These are phyloP conservation scores for Microtus ochrogaster DNA, from an alignment of 2,113 vertebrate species.

Conservation along the genomic window DNA sequence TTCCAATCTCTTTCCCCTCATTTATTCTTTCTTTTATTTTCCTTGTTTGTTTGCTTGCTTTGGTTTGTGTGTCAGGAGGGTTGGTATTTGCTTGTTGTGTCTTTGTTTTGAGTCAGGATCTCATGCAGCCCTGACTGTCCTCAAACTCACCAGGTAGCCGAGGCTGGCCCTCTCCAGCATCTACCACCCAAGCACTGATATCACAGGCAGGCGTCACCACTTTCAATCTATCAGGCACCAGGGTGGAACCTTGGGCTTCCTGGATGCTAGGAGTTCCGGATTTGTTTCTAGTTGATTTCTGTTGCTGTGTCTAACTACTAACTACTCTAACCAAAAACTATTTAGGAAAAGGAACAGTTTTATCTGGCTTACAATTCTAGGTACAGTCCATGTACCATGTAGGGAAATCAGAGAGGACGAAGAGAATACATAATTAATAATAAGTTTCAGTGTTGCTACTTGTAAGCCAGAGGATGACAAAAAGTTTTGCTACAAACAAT, in stretches of 20 bases:
- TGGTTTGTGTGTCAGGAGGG: not conserved
- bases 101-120: not conserved
- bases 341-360: not conserved
- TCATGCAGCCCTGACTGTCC: too few relatives aligned
- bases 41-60: not conserved
- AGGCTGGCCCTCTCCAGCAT: not conserved
- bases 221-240: too few relatives aligned
- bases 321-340: not conserved
- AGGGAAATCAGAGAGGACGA: not conserved
- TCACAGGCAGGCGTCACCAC: not conserved
- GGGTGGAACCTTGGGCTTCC: not conserved
- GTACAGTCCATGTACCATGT: too few relatives aligned
- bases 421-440: not conserved
- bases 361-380: not conserved
- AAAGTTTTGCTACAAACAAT: not conserved
- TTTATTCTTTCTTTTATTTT: not conserved
- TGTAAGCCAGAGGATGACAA: not conserved
- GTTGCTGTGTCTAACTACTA: not conserved
- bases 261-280: not conserved
- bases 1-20: not conserved
- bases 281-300: not conserved
- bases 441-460: not conserved
- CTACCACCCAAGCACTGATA: not conserved
- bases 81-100: not conserved
- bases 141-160: not conserved